These are phyloP conservation scores for Phengaris alcon DNA, from an alignment of 2,888 invertebrate genomes.

Conservation along the genomic window DNA sequence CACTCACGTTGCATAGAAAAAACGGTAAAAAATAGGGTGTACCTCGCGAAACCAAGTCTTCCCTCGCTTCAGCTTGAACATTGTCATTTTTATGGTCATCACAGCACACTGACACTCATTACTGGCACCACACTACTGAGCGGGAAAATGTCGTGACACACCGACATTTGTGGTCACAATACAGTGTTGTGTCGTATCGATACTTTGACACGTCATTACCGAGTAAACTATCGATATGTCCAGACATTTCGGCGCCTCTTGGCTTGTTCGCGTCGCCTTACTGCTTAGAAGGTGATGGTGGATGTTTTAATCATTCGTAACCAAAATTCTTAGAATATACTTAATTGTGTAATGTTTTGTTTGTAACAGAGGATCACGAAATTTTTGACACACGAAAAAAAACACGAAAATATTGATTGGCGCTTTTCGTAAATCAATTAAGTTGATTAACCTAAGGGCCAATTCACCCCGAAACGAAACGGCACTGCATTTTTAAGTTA, in stretches of 20 bases:
- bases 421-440: no score
- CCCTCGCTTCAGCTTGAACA: slow-evolving; percentile 58
- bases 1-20: slow-evolving; percentile 12
- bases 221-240: not conserved
- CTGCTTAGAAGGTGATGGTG: no score
- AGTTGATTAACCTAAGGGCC: no score
- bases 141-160: slow-evolving; percentile 49
- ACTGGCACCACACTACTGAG: slow-evolving; percentile 24
- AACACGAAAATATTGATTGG: no score
- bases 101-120: slow-evolving; percentile 17
- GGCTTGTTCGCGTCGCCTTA: not conserved
- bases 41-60: slow-evolving; percentile 71
- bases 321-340: not conserved
- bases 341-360: no score
- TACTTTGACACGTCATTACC: not conserved
- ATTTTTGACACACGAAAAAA: no score
- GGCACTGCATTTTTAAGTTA: no score
- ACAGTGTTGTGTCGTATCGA: slow-evolving; percentile 44
- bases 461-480: no score
- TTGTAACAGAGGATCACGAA: no score
- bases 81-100: slow-evolving; percentile 38
- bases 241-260: not conserved
- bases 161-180: slow-evolving; percentile 44
- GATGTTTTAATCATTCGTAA: not conserved
- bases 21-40: slow-evolving; percentile 31